Evolutionary conservation across 2,113 vertebrate species (phyloP), one percentile per base, ranked within the genome.

Genomic region (Pionites leucogaster): DNA sequence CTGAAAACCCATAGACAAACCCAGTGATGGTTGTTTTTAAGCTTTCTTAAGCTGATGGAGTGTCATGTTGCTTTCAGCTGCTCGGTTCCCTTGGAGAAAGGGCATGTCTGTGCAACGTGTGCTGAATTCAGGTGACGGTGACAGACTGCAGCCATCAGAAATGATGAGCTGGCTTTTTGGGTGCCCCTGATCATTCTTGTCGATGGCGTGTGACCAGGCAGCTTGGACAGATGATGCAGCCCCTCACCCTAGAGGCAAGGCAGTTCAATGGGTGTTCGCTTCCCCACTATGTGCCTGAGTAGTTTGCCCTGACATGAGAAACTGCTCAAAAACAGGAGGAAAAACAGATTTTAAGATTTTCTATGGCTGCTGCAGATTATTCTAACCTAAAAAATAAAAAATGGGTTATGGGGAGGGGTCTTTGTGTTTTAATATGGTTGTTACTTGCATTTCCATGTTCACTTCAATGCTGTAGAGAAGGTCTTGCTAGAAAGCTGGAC

Each of bases 1-100:
- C 25, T 50, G 78, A 82, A 53, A 86, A 59, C 37, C 31, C 57
- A 19, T 13, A 52, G 3, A 29, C 39, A 53, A 80, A 9, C 10
- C 1, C 44, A 13, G 23, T 10, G 52, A 44, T 42, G 77, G 46
- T 59, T 88, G 87, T 74, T 92, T 93, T 76, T 24, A 70, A 84
- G 74, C 68, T 67, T 89, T 53, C 46, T 44, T 19, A 28, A 70
- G 76, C 50, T 86, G 89, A 78, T 29, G 69, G 76, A 81, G 67
- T 42, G 83, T 95, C 95, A 81, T 42, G 92, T 91, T 91, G 69
- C 57, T 81, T 89, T 53, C 93, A 96, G 86, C 84, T 92, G 93
- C 89, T 95, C 1, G 0, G 84, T 97, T 94, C 82, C 93, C 95
- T 53, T 1, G 44, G 80, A 89, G 94, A 95, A 93, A 94, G 94